Conservation (phyloP, 2,888 invertebrate genomes). For the Agriopis aurantiaria region DNA sequence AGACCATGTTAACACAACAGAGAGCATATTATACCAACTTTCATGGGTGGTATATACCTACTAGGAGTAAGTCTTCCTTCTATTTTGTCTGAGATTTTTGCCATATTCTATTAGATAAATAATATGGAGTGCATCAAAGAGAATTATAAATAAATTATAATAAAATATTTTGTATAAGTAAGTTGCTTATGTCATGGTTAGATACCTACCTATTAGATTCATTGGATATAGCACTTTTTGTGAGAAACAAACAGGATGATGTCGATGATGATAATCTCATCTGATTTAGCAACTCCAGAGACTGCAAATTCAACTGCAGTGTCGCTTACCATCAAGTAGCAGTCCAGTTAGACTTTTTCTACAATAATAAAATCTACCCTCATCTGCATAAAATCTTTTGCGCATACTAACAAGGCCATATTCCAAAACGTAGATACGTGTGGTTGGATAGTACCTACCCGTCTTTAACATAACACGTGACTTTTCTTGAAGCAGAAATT, state of each 20-base stretch:
- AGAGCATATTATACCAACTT: background rate
- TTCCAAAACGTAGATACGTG: conserved; percentile 14
- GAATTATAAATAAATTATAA: no score
- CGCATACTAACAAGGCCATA: conserved; percentile 3
- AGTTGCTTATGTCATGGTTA: no score
- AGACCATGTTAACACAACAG: background rate
- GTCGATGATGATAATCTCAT: background rate
- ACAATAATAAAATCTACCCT: conserved; percentile 8
- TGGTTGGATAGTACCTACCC: conserved; percentile 9
- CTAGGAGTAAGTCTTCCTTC: background rate
- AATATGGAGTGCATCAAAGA: no score
- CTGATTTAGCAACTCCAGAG: background rate
- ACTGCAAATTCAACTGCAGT: background rate
- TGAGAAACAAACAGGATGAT: background rate
- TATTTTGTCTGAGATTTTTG: no score
- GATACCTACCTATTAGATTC: no score
- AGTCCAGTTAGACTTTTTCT: background rate
- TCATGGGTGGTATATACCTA: background rate
- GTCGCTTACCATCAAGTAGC: background rate
- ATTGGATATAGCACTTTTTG: no score
- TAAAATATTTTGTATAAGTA: no score
- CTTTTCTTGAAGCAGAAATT: conserved; percentile 14
- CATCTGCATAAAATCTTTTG: conserved; percentile 17
- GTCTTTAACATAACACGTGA: conserved; percentile 18
- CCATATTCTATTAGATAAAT: no score